A percentile compares a stretch with the other conserved stretches of the same genome.
Evolutionary conservation across 2,888 invertebrate species (phyloP).

Genomic region (Agriopis aurantiaria): DNA sequence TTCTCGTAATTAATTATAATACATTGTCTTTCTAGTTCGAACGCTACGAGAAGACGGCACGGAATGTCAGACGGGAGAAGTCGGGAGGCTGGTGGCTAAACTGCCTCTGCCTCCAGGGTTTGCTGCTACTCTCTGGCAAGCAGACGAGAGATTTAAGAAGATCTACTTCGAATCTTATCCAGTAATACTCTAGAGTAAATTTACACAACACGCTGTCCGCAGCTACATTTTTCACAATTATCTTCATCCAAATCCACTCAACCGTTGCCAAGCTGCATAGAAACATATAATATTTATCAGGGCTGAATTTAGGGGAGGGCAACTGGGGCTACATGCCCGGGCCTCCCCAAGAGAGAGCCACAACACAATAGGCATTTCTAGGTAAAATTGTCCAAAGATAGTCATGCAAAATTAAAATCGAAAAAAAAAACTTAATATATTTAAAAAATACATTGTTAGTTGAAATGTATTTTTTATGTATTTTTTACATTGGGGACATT

Average conservation of each 20-base stretch:
- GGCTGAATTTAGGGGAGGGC: too few species aligned
- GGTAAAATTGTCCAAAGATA: too few species aligned
- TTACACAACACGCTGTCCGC: not conserved
- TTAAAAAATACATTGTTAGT: too few species aligned
- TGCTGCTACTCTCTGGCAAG: constrained; percentile 93
- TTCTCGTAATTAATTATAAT: not conserved
- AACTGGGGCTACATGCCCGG: too few species aligned
- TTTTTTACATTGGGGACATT: too few species aligned
- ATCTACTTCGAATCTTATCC: constrained; percentile 94
- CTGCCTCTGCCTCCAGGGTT: constrained; percentile 96
- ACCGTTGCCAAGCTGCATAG: not conserved
- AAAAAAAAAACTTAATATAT: too few species aligned
- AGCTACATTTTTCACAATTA: not conserved
- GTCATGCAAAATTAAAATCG: too few species aligned
- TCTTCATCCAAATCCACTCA: not conserved
- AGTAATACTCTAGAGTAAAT: constrained; percentile 82
- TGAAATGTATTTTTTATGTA: too few species aligned
- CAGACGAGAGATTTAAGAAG: constrained; percentile 92
- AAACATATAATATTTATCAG: too few species aligned
- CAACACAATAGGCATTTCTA: too few species aligned
- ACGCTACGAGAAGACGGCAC: constrained; percentile 87
- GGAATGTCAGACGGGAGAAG: constrained; percentile 89
- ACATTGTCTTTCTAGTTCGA: constrained; percentile 61
- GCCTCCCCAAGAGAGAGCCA: too few species aligned
- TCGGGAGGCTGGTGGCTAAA: constrained; percentile 94